Evolutionary conservation across 2,113 vertebrate genomes (phyloP).

Genomic region (Corapipo altera): DNA sequence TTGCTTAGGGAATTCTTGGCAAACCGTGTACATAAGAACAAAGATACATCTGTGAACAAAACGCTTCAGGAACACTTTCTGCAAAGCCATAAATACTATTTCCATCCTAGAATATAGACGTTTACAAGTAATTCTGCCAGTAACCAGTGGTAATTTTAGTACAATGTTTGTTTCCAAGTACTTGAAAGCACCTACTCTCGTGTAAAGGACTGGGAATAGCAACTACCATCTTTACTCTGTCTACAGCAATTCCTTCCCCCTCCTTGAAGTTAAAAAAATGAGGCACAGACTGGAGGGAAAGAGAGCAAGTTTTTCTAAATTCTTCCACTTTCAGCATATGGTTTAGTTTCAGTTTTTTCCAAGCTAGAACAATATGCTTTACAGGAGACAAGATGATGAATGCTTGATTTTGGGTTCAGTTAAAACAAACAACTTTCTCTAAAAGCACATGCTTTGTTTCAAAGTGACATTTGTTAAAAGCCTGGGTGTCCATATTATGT

Average conservation of each 20-base stretch:
- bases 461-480: slow-evolving; percentile 26
- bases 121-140: slow-evolving; percentile 35
- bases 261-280: neutral
- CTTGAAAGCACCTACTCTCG: slow-evolving; percentile 28
- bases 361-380: neutral
- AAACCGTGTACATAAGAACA: neutral
- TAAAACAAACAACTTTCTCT: slow-evolving; percentile 60
- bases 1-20: slow-evolving; percentile 41
- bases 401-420: slow-evolving; percentile 9
- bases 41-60: slow-evolving; percentile 24
- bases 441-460: slow-evolving; percentile 30
- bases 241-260: neutral
- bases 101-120: neutral
- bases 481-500: neutral
- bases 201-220: neutral
- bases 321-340: neutral
- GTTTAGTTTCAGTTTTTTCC: neutral
- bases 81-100: slow-evolving; percentile 37
- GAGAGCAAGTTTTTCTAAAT: neutral
- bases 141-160: slow-evolving; percentile 44
- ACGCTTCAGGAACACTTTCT: neutral
- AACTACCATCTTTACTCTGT: neutral
- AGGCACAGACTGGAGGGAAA: neutral
- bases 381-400: neutral
- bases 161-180: slow-evolving; percentile 10